phyloP scores from a whole-genome alignment of 2,888 invertebrate genomes.

The Onchidella celtica region DNA sequence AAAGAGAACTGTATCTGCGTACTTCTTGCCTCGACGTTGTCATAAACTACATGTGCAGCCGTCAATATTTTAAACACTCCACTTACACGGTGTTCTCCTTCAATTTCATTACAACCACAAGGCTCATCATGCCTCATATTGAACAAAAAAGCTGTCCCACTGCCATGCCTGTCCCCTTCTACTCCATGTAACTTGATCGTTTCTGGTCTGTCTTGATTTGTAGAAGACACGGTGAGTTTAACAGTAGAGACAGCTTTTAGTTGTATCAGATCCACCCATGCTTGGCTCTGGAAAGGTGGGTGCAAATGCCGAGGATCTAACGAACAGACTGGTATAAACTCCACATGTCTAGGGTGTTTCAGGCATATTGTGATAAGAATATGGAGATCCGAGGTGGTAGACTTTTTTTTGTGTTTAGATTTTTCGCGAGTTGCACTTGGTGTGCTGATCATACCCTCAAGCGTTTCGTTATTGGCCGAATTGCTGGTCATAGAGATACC shows the following conservation, averaged over 20 bases:
- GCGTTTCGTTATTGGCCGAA: too few species aligned
- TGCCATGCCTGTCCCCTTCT: not conserved
- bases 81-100: not conserved
- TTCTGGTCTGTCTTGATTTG: conserved; percentile 17
- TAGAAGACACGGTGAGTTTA: not conserved
- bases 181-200: not conserved
- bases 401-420: too few species aligned
- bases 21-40: conserved; percentile 4
- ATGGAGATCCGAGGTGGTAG: not conserved
- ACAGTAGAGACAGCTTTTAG: conserved; percentile 11
- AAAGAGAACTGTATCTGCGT: not conserved
- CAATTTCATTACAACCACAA: not conserved
- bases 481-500: too few species aligned
- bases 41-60: conserved; percentile 7
- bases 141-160: conserved; percentile 17
- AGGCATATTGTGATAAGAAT: not conserved
- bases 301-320: not conserved
- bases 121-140: not conserved
- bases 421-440: too few species aligned
- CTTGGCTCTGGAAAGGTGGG: not conserved
- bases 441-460: too few species aligned
- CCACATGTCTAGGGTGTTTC: conserved; percentile 15
- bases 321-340: not conserved
- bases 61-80: conserved; percentile 16
- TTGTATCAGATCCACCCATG: conserved; percentile 10